A percentile compares a stretch with the other conserved stretches of the same genome.
phyloP scores from a whole-genome alignment of 2,888 invertebrate species.

The Corbicula japonica region DNA sequence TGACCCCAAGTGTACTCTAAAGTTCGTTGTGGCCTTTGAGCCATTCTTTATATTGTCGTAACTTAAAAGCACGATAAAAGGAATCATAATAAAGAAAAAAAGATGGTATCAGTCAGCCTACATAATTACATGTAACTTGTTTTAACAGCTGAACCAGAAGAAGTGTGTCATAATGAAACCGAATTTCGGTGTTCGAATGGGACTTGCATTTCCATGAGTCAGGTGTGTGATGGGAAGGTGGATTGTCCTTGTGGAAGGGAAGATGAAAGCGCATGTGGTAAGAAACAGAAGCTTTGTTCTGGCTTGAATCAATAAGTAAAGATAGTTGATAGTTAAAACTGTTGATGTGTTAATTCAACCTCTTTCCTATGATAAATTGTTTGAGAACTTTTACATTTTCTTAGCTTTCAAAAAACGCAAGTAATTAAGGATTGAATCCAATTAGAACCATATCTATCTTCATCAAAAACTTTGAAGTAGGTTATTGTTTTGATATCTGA shows the following conservation, averaged over 20 bases:
- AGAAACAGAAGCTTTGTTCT: neutral
- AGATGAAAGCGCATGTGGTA: slow-evolving; percentile 34
- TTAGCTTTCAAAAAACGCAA: neutral
- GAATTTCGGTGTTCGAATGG: slow-evolving; percentile 26
- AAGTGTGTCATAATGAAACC: neutral
- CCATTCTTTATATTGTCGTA: no score
- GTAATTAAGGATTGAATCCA: neutral
- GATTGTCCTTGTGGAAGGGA: slow-evolving; percentile 18
- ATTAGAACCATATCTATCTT: neutral
- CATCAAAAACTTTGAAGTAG: neutral
- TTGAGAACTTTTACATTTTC: neutral
- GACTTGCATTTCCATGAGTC: slow-evolving; percentile 11
- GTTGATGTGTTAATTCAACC: neutral
- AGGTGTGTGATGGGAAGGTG: slow-evolving; percentile 19
- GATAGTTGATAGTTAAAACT: no score
- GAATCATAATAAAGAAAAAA: neutral
- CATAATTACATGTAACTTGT: neutral
- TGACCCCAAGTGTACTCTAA: neutral
- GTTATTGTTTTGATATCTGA: no score
- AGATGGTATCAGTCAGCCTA: neutral
- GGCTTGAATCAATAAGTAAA: no score
- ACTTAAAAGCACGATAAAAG: neutral
- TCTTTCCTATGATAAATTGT: neutral
- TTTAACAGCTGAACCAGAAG: neutral
- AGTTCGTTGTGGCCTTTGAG: neutral